Base-by-base conservation (phyloP, 2,888 invertebrate species). In the Synergus japonicus region DNA sequence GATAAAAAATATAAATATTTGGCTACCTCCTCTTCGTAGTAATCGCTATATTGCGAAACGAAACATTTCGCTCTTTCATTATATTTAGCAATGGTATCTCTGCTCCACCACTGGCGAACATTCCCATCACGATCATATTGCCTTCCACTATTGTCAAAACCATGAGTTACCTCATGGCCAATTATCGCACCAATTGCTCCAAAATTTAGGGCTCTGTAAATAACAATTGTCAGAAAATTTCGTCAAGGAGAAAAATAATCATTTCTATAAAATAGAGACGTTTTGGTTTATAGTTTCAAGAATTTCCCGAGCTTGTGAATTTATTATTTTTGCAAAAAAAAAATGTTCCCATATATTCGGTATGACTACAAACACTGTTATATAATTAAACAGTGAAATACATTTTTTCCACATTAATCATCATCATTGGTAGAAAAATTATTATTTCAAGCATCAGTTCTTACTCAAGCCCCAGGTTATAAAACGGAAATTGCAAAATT, bases 81-180 rank as follows among this genome's bases (percentile, higher is more conserved):
- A 91, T 97, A 98, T 29, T 95, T 95, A 15, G 93, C 92, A 69
- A 97, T 95, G 0, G 97, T 97, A 65, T 93, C 93, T 85, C 96
- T 96, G 1, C 95, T 95, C 98, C 98, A 98, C 98, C 98, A 98
- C 82, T 97, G 96, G n/a, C 96, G 92, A 87, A 97, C 93, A 92
- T 97, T 97, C 13, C 98, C 98, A 85, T 95, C 93, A 88, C 96
- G 96, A 90, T 98, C 97, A 88, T 96, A 98, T 88, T 96, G 95
- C 76, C 97, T 94, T 15, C 98, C 97, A 90, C 90, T 92, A 85
- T 94, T 94, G 84, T 94, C 94, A 85, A 94, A 94, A 4, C 94
- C 94, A 84, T 94, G 94, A 0, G 94, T 94, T 81, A 94, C 88
- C 86, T 94, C 97, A 88, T 97, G 97, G 2, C 97, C 97, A 69